These are phyloP conservation scores for Anolis apletophallus DNA, from an alignment of 2,797 vertebrate species.

Conservation along the genomic window DNA sequence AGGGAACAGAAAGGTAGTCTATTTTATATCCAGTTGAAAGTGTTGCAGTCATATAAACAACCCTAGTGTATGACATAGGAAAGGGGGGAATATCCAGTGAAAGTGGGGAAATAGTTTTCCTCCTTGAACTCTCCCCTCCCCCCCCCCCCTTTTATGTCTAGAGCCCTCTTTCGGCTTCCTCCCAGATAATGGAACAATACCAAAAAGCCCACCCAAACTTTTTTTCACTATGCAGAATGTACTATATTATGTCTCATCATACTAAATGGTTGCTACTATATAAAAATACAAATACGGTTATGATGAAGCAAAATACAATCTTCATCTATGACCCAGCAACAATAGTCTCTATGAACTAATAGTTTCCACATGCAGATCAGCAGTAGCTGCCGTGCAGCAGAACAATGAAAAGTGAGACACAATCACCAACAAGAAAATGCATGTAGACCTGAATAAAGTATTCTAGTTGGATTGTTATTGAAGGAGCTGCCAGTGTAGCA, in stretches of 20 bases:
- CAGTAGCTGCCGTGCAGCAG: neutral
- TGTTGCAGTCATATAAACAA: too few species aligned
- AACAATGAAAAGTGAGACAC: neutral
- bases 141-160: too few species aligned
- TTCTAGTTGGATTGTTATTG: neutral
- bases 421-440: neutral
- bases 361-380: neutral
- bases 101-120: too few species aligned
- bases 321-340: neutral
- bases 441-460: neutral
- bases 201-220: too few species aligned
- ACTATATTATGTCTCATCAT: neutral
- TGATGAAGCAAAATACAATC: neutral
- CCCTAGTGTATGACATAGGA: too few species aligned
- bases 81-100: too few species aligned
- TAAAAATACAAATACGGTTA: neutral
- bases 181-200: too few species aligned
- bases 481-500: neutral
- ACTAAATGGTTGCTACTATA: neutral
- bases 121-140: too few species aligned
- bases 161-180: too few species aligned
- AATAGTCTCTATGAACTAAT: neutral
- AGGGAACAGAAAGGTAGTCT: too few species aligned
- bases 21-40: too few species aligned
- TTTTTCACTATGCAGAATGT: too few species aligned